Conservation (phyloP, 2,797 vertebrate species). For the Bovichtus variegatus region DNA sequence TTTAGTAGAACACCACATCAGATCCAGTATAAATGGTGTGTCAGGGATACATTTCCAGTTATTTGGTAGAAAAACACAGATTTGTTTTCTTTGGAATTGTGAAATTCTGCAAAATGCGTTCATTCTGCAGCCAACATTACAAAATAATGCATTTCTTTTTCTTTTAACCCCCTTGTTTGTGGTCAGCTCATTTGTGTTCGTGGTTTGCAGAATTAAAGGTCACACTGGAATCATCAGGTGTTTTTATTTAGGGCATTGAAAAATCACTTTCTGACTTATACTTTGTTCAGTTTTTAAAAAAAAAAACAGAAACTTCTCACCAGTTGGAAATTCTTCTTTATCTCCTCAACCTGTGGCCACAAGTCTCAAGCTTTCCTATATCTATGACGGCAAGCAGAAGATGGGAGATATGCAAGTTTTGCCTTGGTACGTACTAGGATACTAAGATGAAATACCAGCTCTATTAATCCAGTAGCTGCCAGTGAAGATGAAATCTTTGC, state of each 20-base stretch:
- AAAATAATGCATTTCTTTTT: background rate
- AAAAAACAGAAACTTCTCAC: slow-evolving; percentile 5
- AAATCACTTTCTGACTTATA: background rate
- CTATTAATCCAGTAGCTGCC: slow-evolving; percentile 1
- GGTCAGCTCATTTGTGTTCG: background rate
- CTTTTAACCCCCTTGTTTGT: background rate
- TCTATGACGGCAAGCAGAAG: background rate
- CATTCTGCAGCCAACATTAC: background rate
- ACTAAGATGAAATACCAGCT: slow-evolving; percentile 6
- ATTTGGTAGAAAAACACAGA: background rate
- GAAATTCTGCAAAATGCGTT: background rate
- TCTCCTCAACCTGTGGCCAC: slow-evolving; percentile 26
- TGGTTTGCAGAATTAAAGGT: background rate
- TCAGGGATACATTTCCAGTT: background rate
- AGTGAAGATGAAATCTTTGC: slow-evolving; percentile 32
- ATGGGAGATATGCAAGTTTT: slow-evolving; percentile 26
- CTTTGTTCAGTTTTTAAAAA: too few relatives aligned
- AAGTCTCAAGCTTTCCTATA: slow-evolving; percentile 18
- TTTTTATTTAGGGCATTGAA: background rate
- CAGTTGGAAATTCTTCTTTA: background rate
- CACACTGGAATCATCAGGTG: background rate
- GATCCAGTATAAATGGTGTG: background rate
- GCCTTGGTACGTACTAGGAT: background rate
- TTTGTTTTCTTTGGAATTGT: background rate
- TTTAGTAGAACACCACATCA: background rate